These are phyloP conservation scores for Deroplatys truncata DNA, from an alignment of 2,888 invertebrate genomes.

Conservation along the genomic window DNA sequence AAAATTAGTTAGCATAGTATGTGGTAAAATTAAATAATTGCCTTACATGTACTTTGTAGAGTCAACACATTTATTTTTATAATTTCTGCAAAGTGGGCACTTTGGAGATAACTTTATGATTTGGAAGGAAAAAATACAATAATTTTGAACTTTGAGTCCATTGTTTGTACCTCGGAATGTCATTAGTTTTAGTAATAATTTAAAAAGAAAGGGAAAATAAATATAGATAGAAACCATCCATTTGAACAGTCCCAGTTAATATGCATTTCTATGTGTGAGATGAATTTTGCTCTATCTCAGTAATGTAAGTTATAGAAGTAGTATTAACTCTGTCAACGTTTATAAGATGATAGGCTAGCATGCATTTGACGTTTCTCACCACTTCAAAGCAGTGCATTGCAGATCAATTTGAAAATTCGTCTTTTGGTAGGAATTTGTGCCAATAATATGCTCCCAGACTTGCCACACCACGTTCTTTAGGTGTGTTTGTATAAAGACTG, in stretches of 20 bases:
- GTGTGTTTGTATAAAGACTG: constrained; percentile 45
- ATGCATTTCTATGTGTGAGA: background rate
- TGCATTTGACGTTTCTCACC: background rate
- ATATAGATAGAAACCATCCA: background rate
- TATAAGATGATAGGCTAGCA: background rate
- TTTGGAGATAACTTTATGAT: background rate
- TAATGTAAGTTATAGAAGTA: background rate
- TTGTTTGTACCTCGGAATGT: background rate
- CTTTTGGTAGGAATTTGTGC: background rate
- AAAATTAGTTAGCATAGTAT: background rate
- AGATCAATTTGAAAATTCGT: background rate
- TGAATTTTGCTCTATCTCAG: background rate
- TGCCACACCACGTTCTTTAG: background rate
- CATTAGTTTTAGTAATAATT: background rate
- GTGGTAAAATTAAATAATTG: background rate
- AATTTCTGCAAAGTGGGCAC: background rate
- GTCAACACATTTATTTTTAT: background rate
- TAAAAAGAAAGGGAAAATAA: background rate
- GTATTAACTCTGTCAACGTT: background rate
- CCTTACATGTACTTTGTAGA: background rate
- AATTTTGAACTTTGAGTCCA: background rate
- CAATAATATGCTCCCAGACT: background rate
- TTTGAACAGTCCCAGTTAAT: background rate
- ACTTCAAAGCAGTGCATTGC: background rate
- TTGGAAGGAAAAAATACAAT: background rate